Percentiles rank a stretch among this genome's conserved stretches.
phyloP scores from a whole-genome alignment of 1,140 invertebrate genomes.

The Camponotus pennsylvanicus region DNA sequence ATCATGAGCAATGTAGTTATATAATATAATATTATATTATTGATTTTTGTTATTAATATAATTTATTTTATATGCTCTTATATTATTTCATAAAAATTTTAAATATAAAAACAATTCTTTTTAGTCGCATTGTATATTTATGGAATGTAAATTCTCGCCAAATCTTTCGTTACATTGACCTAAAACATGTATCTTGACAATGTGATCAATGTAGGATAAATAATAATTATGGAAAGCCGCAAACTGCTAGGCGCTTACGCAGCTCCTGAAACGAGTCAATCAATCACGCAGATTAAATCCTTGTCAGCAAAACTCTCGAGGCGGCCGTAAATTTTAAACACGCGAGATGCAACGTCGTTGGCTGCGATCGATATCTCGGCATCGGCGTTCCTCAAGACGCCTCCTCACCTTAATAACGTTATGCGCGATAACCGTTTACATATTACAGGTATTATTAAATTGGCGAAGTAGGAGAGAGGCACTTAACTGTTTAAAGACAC shows the following conservation, averaged over 20 bases:
- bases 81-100: conserved; percentile 20
- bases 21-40: neutral
- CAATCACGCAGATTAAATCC: conserved; percentile 65
- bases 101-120: neutral
- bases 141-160: too few relatives aligned
- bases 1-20: neutral
- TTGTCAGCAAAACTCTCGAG: conserved; percentile 63
- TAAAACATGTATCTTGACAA: too few relatives aligned
- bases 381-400: conserved; percentile 39
- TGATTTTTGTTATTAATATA: neutral
- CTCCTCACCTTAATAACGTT: conserved; percentile 43
- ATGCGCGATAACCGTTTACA: conserved; percentile 44
- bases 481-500: conserved; percentile 41
- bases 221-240: conserved; percentile 51
- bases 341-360: conserved; percentile 36
- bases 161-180: neutral
- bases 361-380: conserved; percentile 40
- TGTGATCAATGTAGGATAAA: conserved; percentile 26
- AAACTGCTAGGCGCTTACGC: conserved; percentile 33
- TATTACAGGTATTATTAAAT: conserved; percentile 55
- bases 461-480: conserved; percentile 20
- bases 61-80: neutral
- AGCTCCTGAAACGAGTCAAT: conserved; percentile 60
- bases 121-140: neutral
- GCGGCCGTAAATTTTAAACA: conserved; percentile 61